Base-by-base conservation (phyloP, 2,888 invertebrate species). In the Conistra vaccinii region DNA sequence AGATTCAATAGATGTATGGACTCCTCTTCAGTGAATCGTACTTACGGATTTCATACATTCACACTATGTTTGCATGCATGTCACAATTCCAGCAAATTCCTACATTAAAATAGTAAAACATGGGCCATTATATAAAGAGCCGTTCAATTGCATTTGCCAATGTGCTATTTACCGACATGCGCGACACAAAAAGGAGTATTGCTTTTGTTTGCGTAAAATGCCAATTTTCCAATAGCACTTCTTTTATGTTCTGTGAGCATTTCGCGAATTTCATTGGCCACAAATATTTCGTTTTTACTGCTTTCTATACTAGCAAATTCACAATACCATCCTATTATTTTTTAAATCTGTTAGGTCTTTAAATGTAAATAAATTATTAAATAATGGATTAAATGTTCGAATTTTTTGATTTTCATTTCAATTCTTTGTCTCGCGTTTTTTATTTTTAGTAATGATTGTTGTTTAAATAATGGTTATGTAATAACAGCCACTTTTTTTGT, bases 181-280 rank as follows among this genome's bases (percentile, higher is more conserved):
- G 45, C 42, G 42, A 35, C 26, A 68, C 53, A 67, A 72, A 80
- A 71, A 83, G 55, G 60, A 70, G 60, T 45, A 76, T 63, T 68
- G 67, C 73, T 63, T 76, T 85, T 73, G 85, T 76, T 60, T 67
- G 29, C 51, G 68, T 70, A 62, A 84, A 76, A 70, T 42, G 51
- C n/a, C 82, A 73, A 73, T 75, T 69, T 68, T 48, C 75, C 71
- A 84, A 80, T 75, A 74, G 72, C 62, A 69, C 66, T 80, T 83
- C 69, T 73, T 69, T 81, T 84, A 80, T 75, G 63, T 55, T 72
- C 58, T 53, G 79, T n/a, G 62, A 58, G 55, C 72, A 62, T 51
- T 65, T 45, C 6, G 20, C 35, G 48, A 48, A 62, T 63, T 83
- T 72, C 62, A 79, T 39, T 79, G 66, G 53, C 57, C 66, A 57